Evolutionary conservation across 2,113 vertebrate species (phyloP).

Genomic region (Microcebus jonahi): DNA sequence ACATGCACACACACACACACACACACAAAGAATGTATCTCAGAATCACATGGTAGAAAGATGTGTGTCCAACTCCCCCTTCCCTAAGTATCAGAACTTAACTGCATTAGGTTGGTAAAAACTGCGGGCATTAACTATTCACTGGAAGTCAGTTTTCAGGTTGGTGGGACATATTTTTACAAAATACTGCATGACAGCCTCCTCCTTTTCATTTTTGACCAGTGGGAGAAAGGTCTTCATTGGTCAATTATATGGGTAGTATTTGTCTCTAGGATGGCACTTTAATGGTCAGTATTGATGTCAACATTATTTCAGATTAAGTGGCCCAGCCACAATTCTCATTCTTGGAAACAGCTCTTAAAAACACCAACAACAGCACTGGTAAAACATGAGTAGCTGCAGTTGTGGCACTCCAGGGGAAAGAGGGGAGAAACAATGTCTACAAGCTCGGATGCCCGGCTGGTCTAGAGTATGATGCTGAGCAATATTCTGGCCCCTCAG

Average conservation of each 20-base stretch:
- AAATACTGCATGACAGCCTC: not conserved
- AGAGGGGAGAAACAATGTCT: not conserved
- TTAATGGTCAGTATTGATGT: not conserved
- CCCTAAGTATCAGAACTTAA: not conserved
- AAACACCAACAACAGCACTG: not conserved
- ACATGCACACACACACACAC: not conserved
- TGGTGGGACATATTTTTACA: not conserved
- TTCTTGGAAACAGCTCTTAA: not conserved
- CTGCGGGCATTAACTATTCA: not conserved
- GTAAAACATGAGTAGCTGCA: not conserved
- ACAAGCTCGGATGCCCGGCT: not conserved
- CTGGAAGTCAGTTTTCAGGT: conserved; percentile 10
- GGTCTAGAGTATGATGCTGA: not conserved
- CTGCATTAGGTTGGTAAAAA: not conserved
- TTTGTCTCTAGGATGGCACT: not conserved
- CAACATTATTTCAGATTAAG: not conserved
- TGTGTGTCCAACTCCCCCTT: not conserved
- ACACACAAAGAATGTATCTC: not conserved
- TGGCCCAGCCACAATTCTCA: not conserved
- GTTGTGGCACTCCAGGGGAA: not conserved
- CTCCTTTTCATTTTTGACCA: not conserved
- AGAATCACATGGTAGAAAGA: not conserved
- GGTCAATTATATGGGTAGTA: not conserved
- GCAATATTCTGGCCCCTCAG: not conserved
- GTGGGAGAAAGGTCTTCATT: not conserved